phyloP scores from a whole-genome alignment of 2,888 invertebrate species.

The Ceraclea dissimilis region DNA sequence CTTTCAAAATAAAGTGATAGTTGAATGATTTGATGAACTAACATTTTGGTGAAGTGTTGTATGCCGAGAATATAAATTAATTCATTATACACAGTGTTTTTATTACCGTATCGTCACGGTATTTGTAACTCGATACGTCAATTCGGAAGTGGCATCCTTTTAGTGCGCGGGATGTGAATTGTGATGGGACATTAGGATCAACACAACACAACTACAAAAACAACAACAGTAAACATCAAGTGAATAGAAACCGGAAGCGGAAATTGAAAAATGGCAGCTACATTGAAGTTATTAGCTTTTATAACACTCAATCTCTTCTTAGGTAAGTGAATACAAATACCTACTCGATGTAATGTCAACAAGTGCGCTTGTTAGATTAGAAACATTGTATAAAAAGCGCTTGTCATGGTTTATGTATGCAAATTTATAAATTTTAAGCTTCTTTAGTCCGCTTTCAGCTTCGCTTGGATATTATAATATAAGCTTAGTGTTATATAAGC shows the following conservation, averaged over 20 bases:
- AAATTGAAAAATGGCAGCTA: constrained; percentile 12
- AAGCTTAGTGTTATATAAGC: no score
- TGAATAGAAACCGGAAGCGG: constrained; percentile 15
- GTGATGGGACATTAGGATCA: constrained; percentile 9
- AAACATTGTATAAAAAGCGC: no score
- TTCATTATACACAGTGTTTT: no score
- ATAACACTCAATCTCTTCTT: constrained; percentile 14
- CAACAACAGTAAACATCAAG: not conserved
- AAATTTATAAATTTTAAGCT: no score
- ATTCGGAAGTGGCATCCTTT: constrained; percentile 5
- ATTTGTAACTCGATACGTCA: constrained; percentile 1
- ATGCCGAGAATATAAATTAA: no score
- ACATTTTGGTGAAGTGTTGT: no score
- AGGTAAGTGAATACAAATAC: constrained; percentile 14
- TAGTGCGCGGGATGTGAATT: constrained; percentile 5
- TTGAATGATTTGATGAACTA: no score
- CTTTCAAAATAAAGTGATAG: no score
- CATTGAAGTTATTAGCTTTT: constrained; percentile 4
- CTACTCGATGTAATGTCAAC: not conserved
- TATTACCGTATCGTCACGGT: no score
- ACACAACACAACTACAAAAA: not conserved
- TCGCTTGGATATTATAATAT: no score
- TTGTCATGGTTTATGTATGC: no score
- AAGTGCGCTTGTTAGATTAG: not conserved
- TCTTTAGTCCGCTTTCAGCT: no score